Conservation (phyloP, 2,797 vertebrate species). For the Siniperca undulata region DNA sequence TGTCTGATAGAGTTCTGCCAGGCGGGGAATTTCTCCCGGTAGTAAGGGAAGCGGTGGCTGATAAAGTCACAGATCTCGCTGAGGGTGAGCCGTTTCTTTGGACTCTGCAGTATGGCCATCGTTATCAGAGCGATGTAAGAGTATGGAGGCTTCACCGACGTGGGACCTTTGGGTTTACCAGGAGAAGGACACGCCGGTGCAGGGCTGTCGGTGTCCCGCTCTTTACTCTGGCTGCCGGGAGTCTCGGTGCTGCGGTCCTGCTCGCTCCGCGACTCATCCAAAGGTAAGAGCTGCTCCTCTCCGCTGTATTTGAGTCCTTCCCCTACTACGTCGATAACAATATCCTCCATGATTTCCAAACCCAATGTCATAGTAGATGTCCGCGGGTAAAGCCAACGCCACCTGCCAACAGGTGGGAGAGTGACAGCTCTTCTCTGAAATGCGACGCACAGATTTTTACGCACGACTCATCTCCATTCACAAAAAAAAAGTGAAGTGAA, state of each 20-base stretch:
- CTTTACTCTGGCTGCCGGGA: constrained; percentile 54
- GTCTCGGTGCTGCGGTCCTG: constrained; percentile 58
- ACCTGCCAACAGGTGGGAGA: constrained; percentile 80
- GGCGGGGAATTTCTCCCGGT: constrained; percentile 91
- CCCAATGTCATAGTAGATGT: constrained; percentile 86
- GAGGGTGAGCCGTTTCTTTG: constrained; percentile 90
- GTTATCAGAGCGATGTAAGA: constrained; percentile 94
- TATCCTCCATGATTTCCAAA: constrained; percentile 85
- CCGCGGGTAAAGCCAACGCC: constrained; percentile 63
- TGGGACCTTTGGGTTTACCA: constrained; percentile 73
- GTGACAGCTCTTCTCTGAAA: constrained; percentile 50
- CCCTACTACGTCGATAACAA: constrained; percentile 87
- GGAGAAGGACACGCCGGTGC: constrained; percentile 43
- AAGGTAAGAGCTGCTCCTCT: constrained; percentile 74
- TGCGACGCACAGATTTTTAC: constrained; percentile 52
- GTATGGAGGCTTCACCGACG: constrained; percentile 89
- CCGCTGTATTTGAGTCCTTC: constrained; percentile 81
- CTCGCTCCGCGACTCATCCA: constrained; percentile 63
- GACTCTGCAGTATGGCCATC: constrained; percentile 93
- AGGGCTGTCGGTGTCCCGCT: constrained; percentile 54
- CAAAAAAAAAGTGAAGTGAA: constrained; percentile 13
- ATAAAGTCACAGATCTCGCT: constrained; percentile 94
- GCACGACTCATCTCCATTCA: constrained; percentile 63
- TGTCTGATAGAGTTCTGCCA: constrained; percentile 91
- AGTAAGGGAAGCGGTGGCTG: constrained; percentile 91